Evolutionary conservation across 2,113 vertebrate genomes (phyloP).

Genomic region (Cranoglanis bouderius): DNA sequence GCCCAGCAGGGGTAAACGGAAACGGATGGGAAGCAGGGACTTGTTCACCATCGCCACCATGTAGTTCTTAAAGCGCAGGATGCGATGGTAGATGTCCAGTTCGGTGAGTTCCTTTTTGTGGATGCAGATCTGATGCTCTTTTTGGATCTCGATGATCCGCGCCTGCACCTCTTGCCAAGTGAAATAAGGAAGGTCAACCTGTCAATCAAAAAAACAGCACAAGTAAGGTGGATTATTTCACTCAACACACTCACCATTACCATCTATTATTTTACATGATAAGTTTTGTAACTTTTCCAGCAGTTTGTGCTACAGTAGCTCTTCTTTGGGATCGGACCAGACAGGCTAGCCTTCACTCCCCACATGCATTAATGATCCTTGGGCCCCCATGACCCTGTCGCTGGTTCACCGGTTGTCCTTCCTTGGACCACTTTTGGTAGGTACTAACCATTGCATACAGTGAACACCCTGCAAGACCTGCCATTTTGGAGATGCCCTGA

Average conservation of each 20-base stretch:
- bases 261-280: not conserved
- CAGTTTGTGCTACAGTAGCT: too few species aligned
- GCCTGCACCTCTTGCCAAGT: conserved; percentile 98
- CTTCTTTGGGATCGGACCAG: too few species aligned
- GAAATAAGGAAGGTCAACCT: conserved; percentile 92
- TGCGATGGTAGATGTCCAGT: conserved; percentile 95
- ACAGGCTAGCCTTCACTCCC: too few species aligned
- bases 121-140: conserved; percentile 98
- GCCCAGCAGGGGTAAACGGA: conserved; percentile 83
- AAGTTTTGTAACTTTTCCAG: too few species aligned
- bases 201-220: conserved; percentile 5
- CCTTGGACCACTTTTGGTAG: too few species aligned
- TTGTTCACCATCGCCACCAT: conserved; percentile 99
- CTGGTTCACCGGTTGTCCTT: too few species aligned
- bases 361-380: too few species aligned
- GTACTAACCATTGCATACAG: too few species aligned
- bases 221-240: not conserved
- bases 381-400: too few species aligned
- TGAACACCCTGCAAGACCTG: too few species aligned
- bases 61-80: conserved; percentile 98
- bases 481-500: too few species aligned
- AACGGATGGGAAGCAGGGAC: conserved; percentile 91
- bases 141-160: conserved; percentile 95
- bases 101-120: conserved; percentile 96
- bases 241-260: not conserved